Conservation (phyloP, 2,113 vertebrate species). For the Indri indri region DNA sequence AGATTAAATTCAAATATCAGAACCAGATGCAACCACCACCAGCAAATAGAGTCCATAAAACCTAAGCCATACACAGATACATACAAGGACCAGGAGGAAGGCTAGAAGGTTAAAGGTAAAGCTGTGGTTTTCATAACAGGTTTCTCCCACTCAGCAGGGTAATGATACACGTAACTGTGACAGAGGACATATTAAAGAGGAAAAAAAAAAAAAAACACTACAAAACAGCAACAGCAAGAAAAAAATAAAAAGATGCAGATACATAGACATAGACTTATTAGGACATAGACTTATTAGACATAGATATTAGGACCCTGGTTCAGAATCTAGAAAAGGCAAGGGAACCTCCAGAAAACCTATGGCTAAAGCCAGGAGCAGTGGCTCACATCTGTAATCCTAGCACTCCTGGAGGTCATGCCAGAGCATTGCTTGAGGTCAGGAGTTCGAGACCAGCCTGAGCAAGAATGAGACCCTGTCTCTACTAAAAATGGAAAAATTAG, state of each 20-base stretch:
- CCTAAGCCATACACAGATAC: background rate
- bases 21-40: background rate
- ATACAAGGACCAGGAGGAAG: background rate
- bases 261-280: background rate
- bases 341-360: background rate
- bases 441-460: too few relatives aligned
- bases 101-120: background rate
- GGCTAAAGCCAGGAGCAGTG: too few relatives aligned
- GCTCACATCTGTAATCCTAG: too few relatives aligned
- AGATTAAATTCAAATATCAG: slow-evolving; percentile 1
- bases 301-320: background rate
- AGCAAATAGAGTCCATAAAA: background rate
- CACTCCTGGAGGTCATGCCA: too few relatives aligned
- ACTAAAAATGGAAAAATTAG: too few relatives aligned
- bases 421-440: too few relatives aligned
- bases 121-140: background rate
- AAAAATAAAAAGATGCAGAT: background rate
- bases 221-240: background rate
- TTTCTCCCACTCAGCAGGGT: background rate
- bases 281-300: too few relatives aligned
- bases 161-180: background rate
- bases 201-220: background rate
- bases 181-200: background rate
- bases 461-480: too few relatives aligned
- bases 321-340: background rate